Base-by-base conservation (phyloP, 2,797 vertebrate species). In the Tarsius wallacei region DNA sequence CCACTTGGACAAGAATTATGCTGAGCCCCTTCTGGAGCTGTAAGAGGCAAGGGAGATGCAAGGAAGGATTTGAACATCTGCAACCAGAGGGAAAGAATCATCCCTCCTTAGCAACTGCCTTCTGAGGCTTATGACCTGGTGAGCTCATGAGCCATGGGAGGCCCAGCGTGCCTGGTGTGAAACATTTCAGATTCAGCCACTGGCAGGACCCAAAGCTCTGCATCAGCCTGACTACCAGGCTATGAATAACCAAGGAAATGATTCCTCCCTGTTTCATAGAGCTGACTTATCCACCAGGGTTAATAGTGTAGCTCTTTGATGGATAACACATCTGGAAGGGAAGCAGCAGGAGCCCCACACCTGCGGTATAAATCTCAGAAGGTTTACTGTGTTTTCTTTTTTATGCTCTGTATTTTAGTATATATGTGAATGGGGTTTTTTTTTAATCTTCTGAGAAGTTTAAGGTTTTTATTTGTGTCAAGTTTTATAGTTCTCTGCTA, bases 221-320 rank as follows among this genome's bases (percentile, higher is more conserved):
- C n/a, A 12, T 61, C 51, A 59, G 16, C 15, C 36, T 68, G 49
- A 80, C 10, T 36, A 36, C 24, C 36, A 92, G 51, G 15, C 55
- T 28, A 33, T 51, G 21, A 4, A 77, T 82, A 85, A 57, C 22
- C 4, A 57, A 76, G 36, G 57, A 85, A 96, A 90, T 89, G n/a
- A 89, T 81, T 83, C 42, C 15, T 90, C 87, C 83, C 19, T 89
- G 28, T 88, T 82, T 96, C 55, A 71, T 6, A 55, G 1, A 22
- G 53, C 12, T 33, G 66, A 49, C 24, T 81, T 90, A 59, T 49
- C 93, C 95, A 64, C 86, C 91, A 96, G 19, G 14, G 63, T 91
- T 96, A 94, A 95, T 70, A 89, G 68, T 51, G 33, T 70, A 85
- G 89, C 63, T 96, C 42, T 97, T 96, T 97, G 93, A 96, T 97